A percentile compares a stretch with the other conserved stretches of the same genome.
These are phyloP conservation scores for Poeciliopsis turneri DNA, from an alignment of 2,797 vertebrate species.

Conservation along the genomic window DNA sequence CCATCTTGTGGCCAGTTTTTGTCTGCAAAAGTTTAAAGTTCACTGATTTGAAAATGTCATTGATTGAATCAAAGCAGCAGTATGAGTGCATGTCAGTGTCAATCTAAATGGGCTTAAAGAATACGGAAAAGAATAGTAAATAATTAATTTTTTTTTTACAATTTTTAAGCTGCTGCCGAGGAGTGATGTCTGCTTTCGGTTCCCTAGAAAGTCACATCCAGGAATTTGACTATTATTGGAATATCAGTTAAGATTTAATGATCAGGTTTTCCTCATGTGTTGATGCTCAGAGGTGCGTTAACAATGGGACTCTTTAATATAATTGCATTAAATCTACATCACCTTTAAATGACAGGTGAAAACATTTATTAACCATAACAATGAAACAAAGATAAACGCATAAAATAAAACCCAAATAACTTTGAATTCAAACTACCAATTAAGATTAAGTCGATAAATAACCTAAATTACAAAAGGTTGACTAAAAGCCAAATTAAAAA, in stretches of 20 bases:
- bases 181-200: not conserved
- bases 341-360: not conserved
- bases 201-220: not conserved
- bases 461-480: not conserved
- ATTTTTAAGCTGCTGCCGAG: not conserved
- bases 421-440: not conserved
- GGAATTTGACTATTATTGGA: not conserved
- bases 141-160: too few relatives aligned
- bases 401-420: not conserved
- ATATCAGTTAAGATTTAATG: not conserved
- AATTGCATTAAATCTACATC: not conserved
- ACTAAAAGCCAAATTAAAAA: not conserved
- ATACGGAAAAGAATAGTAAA: not conserved
- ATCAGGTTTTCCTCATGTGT: not conserved
- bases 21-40: conserved; percentile 10
- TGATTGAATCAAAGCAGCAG: conserved; percentile 19
- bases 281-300: not conserved
- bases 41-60: conserved; percentile 9
- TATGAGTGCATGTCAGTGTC: not conserved
- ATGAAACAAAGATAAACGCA: not conserved
- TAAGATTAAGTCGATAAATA: not conserved
- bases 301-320: not conserved
- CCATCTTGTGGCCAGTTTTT: conserved; percentile 62
- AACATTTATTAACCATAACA: not conserved
- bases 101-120: not conserved